Evolutionary conservation across 1,140 invertebrate genomes (phyloP), one percentile per base, ranked within the genome.

Genomic region (Lethocerus indicus): DNA sequence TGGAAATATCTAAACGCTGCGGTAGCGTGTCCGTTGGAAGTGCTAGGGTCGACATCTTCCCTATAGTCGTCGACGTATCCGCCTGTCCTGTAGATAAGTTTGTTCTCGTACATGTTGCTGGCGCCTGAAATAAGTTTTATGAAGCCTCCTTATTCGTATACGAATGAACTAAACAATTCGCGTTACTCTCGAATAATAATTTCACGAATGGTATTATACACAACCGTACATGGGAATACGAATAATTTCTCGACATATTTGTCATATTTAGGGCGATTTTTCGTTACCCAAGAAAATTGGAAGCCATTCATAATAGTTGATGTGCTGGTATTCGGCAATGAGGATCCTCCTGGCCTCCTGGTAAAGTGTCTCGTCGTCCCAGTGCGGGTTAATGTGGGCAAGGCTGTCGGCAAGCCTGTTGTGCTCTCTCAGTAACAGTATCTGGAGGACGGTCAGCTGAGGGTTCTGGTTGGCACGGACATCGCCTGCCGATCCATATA

Each of bases 1-100:
- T 92, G 87, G 69, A 90, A 89, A 59, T 85, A 86, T 68, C 87
- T 77, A 61, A 87, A 89, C 1, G 87, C 87, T 12, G 84, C 85
- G 0, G 76, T 87, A 0, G 87, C 78, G 59, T 91, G 87, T 58
- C 84, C 85, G 59, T 92, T 90, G 2, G 89, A 63, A 2, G 87
- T 71, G 0, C 76, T 75, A 0, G 87, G 81, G 65, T 91, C 77
- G 0, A 90, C 75, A 23, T 69, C 68, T 0, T 76, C 67, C 60
- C 92, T 75, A 63, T 95, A 98, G 53, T 94, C 91, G 54, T 83
- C 76, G 13, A 94, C 80, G 58, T 77, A 80, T 56, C 74, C 70
- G 46, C 68, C 65, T 21, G 64, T 75, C 18, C 73, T 64, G 57
- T 80, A 83, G 12, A 83, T 68, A 1, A 87, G 66, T 23, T 74